Evolutionary conservation across 92 coral and sea anemone genomes (phyloP).

Genomic region (Anthopleura xanthogrammica): DNA sequence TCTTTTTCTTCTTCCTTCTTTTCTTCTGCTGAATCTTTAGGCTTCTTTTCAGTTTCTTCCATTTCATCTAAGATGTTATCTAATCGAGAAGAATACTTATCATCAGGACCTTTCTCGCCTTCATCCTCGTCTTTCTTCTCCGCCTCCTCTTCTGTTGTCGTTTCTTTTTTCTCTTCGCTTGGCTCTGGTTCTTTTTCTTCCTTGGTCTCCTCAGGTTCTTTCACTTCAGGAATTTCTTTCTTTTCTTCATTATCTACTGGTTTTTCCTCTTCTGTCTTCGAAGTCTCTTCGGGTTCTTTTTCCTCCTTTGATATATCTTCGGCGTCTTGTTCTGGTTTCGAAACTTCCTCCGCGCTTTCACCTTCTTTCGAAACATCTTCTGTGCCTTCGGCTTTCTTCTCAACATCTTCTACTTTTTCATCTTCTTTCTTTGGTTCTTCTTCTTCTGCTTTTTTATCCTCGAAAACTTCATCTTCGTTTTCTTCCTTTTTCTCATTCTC

Average conservation of each 20-base stretch:
- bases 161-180: conserved; percentile 16
- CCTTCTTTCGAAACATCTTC: conserved; percentile 22
- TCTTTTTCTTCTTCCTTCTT: conserved; percentile 26
- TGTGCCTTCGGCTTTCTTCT: conserved; percentile 9
- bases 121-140: conserved; percentile 24
- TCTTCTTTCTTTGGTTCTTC: conserved; percentile 10
- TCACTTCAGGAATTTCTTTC: conserved; percentile 9
- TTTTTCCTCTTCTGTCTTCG: background rate
- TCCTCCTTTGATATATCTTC: background rate
- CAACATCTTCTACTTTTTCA: conserved; percentile 6
- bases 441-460: conserved; percentile 5
- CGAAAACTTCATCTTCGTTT: background rate
- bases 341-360: conserved; percentile 1
- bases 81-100: conserved; percentile 86
- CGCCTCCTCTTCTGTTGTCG: conserved; percentile 15
- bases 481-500: conserved; percentile 36
- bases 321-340: conserved; percentile 18
- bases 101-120: conserved; percentile 17
- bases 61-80: conserved; percentile 80
- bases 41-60: conserved; percentile 39
- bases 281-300: background rate
- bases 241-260: background rate
- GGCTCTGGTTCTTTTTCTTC: conserved; percentile 11
- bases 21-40: conserved; percentile 18
- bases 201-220: conserved; percentile 13